Percentiles rank a stretch among this genome's conserved stretches.
Conservation (phyloP, 2,888 invertebrate genomes). For the Drosophila paracracens region DNA sequence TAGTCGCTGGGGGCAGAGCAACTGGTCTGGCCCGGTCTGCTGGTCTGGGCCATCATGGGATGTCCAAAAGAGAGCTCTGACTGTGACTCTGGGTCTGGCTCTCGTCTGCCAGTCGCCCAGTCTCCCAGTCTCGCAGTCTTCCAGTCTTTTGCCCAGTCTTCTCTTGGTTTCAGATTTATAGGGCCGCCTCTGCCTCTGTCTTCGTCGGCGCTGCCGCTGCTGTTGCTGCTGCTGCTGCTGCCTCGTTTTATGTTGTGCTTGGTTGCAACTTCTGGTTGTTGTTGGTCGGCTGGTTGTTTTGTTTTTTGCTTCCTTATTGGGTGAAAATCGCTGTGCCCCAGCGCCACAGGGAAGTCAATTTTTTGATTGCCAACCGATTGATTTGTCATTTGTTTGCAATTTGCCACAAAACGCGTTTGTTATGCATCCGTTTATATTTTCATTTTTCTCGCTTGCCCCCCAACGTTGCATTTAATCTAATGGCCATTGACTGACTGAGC, state of each 20-base stretch:
- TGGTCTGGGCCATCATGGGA: constrained; percentile 47
- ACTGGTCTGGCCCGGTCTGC: constrained; percentile 70
- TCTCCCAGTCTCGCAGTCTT: constrained; percentile 26
- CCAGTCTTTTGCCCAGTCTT: constrained; percentile 36
- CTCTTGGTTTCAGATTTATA: constrained; percentile 61
- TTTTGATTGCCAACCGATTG: constrained; percentile 75
- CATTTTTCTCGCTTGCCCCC: neutral
- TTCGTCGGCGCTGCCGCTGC: constrained; percentile 5
- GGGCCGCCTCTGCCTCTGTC: constrained; percentile 42
- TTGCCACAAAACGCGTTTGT: constrained; percentile 55
- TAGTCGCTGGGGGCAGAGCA: constrained; percentile 59
- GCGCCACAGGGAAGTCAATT: constrained; percentile 62
- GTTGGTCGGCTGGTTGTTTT: constrained; percentile 31
- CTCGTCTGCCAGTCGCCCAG: constrained; percentile 38
- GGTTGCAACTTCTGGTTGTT: constrained; percentile 73
- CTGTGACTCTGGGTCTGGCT: constrained; percentile 25
- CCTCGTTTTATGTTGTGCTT: constrained; percentile 61
- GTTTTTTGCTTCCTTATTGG: constrained; percentile 75
- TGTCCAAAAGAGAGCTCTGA: constrained; percentile 11
- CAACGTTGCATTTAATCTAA: constrained; percentile 59
- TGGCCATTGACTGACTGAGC: constrained; percentile 62
- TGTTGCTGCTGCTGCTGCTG: constrained; percentile 26
- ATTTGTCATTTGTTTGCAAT: constrained; percentile 71
- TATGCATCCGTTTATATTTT: constrained; percentile 34
- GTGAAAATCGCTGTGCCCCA: constrained; percentile 69